These are phyloP conservation scores for Cryptus viduatorius DNA, from an alignment of 2,888 invertebrate species.

Conservation along the genomic window DNA sequence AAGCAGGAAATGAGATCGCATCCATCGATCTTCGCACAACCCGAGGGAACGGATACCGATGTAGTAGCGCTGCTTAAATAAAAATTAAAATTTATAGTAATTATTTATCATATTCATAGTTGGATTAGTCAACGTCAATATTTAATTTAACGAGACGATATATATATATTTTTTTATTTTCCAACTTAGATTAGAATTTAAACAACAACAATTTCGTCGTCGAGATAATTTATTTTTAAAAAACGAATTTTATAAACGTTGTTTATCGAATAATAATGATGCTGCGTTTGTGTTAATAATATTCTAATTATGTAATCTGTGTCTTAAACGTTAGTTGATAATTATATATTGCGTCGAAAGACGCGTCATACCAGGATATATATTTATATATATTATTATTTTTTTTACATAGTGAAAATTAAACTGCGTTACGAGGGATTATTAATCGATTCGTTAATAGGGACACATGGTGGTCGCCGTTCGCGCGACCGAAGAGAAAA, in stretches of 20 bases:
- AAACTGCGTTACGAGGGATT: conserved; percentile 33
- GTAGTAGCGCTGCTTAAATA: conserved; percentile 24
- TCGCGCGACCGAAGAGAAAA: conserved; percentile 49
- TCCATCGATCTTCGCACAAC: conserved; percentile 40
- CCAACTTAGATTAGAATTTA: conserved; percentile 23
- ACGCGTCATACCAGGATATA: conserved; percentile 37
- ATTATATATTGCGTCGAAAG: conserved; percentile 30
- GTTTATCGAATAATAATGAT: conserved; percentile 45
- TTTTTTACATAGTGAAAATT: conserved; percentile 35
- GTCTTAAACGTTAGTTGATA: conserved; percentile 49
- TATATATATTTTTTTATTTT: background rate
- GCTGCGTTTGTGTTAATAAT: conserved; percentile 44
- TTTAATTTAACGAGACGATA: conserved; percentile 19
- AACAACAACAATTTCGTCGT: conserved; percentile 22
- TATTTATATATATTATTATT: conserved; percentile 20
- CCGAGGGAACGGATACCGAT: conserved; percentile 31
- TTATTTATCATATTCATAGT: conserved; percentile 16
- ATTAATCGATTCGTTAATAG: conserved; percentile 50
- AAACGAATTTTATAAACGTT: background rate
- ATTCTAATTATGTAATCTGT: conserved; percentile 33
- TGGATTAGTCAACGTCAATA: conserved; percentile 29
- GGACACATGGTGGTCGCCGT: conserved; percentile 40
- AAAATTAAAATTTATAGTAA: conserved; percentile 6
- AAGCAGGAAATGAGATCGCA: conserved; percentile 45
- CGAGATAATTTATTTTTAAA: conserved; percentile 30